A percentile compares a stretch with the other conserved stretches of the same genome.
phyloP scores from a whole-genome alignment of 2,797 vertebrate genomes.

The Helostoma temminkii region DNA sequence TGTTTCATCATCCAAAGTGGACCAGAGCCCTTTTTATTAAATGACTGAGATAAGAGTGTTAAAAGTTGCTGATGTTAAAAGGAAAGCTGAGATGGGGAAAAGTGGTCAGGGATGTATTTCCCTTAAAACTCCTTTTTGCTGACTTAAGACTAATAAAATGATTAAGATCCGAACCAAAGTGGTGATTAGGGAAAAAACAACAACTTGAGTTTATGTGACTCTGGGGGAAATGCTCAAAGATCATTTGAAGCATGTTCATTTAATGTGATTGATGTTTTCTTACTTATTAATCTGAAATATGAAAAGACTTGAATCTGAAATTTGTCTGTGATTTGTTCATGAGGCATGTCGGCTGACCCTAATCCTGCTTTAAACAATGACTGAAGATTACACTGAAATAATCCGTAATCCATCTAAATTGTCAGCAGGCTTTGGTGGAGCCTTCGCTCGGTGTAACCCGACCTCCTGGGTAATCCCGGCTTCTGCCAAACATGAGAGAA shows the following conservation, averaged over 20 bases:
- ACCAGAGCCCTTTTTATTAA: constrained; percentile 59
- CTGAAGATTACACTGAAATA: constrained; percentile 66
- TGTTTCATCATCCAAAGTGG: constrained; percentile 79
- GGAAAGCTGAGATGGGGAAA: constrained; percentile 46
- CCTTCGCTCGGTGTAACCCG: constrained; percentile 28
- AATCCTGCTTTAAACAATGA: constrained; percentile 70
- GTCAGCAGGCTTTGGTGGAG: constrained; percentile 47
- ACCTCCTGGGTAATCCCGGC: constrained; percentile 35
- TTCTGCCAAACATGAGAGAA: constrained; percentile 11
- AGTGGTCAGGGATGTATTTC: constrained; percentile 43
- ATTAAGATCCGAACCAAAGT: constrained; percentile 33
- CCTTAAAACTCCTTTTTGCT: constrained; percentile 52
- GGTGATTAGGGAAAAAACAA: constrained; percentile 25
- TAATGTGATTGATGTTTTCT: constrained; percentile 6
- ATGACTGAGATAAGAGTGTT: constrained; percentile 71
- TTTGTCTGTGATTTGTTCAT: constrained; percentile 35
- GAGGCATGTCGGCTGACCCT: constrained; percentile 46
- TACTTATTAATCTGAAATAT: constrained; percentile 21
- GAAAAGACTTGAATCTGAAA: constrained; percentile 40
- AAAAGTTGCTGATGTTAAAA: constrained; percentile 75
- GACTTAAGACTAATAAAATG: constrained; percentile 47
- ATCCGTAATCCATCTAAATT: constrained; percentile 76
- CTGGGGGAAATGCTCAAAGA: background rate
- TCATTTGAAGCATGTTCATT: background rate
- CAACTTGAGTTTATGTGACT: background rate